Evolutionary conservation across 2,888 invertebrate genomes (phyloP), one percentile per base, ranked within the genome.

Genomic region (Zygothrica quintamaculata): DNA sequence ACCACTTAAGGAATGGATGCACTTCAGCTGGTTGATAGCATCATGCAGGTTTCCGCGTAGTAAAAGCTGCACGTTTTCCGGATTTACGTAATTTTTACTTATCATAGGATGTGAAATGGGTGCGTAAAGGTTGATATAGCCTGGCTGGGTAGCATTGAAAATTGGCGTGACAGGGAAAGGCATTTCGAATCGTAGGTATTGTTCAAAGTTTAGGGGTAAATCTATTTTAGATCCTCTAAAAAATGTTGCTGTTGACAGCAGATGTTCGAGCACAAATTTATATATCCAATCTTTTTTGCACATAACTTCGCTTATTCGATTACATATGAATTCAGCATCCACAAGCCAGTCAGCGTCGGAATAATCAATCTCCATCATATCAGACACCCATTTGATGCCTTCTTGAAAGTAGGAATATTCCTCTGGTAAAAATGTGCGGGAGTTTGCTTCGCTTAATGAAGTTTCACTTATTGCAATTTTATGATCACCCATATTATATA

Each of bases 191-290:
- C 78, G 75, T 6, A 77, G 33, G 47, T 77, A 77, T 15, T 77
- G 77, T 9, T 82, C 65, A 18, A 77, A 77, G 25, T 66, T 42
- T 7, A 77, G 16, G 0, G 77, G 77, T 5, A 77, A 62, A 31
- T 77, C 77, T 2, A 78, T 68, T n/a, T 75, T 82, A 33, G 76
- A 75, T 3, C 77, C 77, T 1, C 77, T 33, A 31, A 72, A 82
- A 16, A 77, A 77, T 9, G 82, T 77, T 8, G 77, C 77, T 1
- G 77, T 77, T 37, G 64, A 26, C 1, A 69, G 25, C 1, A 77
- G 52, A 12, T 77, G 40, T 5, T 67, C 36, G 26, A 77, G 42
- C 37, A 77, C 40, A n/a, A 12, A 66, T 4, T 65, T 57, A 8
- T 78, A 77, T 1, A 77, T 65, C 37, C 46, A 42, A 65, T 77